phyloP scores from a whole-genome alignment of 2,113 vertebrate genomes.

The Forbesichthys papilliferus region DNA sequence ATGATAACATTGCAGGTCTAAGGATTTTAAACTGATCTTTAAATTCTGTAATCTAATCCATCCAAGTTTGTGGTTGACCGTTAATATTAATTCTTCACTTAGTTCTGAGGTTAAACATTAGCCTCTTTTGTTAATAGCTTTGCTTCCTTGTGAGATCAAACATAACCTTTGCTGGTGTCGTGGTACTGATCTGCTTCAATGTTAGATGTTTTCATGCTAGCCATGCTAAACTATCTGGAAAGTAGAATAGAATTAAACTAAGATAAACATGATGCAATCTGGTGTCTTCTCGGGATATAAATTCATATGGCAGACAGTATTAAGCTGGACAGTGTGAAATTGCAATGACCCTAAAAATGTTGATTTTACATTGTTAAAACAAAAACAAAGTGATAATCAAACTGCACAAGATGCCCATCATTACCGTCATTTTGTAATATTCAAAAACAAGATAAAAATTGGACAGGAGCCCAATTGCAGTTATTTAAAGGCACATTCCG shows the following conservation, averaged over 20 bases:
- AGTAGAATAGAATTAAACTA: too few relatives aligned
- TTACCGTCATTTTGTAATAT: neutral
- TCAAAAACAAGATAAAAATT: conserved; percentile 24
- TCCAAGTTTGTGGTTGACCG: neutral
- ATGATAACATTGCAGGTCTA: neutral
- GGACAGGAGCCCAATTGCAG: conserved; percentile 22
- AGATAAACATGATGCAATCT: too few relatives aligned
- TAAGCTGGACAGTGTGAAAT: neutral
- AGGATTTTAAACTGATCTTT: neutral
- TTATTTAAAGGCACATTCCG: conserved; percentile 72
- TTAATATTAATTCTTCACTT: neutral
- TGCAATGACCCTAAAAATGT: neutral
- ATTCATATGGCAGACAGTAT: neutral
- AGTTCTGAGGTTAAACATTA: neutral
- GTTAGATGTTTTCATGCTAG: too few relatives aligned
- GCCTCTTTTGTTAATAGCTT: too few relatives aligned
- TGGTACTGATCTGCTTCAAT: too few relatives aligned
- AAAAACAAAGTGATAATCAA: neutral
- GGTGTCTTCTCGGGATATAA: too few relatives aligned
- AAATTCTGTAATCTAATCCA: neutral
- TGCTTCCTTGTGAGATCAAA: too few relatives aligned
- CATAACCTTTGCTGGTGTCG: too few relatives aligned
- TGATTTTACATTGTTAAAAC: neutral
- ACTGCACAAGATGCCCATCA: too few relatives aligned
- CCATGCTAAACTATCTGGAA: too few relatives aligned